Evolutionary conservation across 2,797 vertebrate species (phyloP).

Genomic region (Decapterus maruadsi): DNA sequence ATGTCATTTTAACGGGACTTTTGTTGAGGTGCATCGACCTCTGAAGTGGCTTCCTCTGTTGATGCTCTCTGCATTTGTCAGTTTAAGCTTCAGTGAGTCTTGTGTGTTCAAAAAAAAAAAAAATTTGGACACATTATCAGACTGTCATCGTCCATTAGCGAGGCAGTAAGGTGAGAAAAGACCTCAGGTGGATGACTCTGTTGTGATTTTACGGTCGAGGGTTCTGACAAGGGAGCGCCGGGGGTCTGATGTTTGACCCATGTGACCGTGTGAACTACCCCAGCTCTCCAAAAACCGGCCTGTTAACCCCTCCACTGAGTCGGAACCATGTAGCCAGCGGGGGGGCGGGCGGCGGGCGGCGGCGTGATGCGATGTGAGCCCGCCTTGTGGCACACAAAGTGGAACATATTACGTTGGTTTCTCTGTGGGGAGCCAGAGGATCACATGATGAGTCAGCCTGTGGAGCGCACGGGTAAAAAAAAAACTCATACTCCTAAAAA

Average conservation of each 20-base stretch:
- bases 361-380: constrained; percentile 38
- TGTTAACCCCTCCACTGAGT: constrained; percentile 56
- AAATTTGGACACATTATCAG: constrained; percentile 31
- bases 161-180: constrained; percentile 48
- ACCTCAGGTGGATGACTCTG: constrained; percentile 36
- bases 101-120: constrained; percentile 19
- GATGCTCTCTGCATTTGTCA: constrained; percentile 21
- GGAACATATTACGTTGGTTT: constrained; percentile 58
- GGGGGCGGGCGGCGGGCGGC: constrained; percentile 12
- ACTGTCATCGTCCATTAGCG: constrained; percentile 43
- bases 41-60: constrained; percentile 3
- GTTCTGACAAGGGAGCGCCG: constrained; percentile 24
- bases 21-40: background rate
- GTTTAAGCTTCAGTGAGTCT: constrained; percentile 22
- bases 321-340: constrained; percentile 42
- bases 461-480: constrained; percentile 42
- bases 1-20: background rate
- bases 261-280: constrained; percentile 40
- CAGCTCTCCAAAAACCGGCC: constrained; percentile 19
- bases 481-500: background rate
- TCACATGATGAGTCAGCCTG: constrained; percentile 43
- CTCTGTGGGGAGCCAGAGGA: constrained; percentile 36
- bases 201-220: constrained; percentile 51
- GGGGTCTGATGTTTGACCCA: constrained; percentile 50
- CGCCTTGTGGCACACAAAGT: constrained; percentile 43